phyloP scores from a whole-genome alignment of 2,888 invertebrate species.

The Drosophila picticornis region DNA sequence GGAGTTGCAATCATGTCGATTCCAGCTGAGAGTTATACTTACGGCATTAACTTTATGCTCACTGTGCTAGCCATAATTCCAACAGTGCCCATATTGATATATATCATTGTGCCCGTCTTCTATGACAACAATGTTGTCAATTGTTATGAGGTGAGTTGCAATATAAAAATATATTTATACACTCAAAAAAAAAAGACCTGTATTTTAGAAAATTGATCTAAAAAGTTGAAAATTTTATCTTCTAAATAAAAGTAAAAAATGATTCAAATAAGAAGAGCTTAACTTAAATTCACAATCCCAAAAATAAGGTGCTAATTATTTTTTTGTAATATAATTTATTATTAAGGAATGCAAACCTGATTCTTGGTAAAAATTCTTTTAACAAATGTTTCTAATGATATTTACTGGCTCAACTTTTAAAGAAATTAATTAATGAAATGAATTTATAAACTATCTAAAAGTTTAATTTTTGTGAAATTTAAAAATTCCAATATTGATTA shows the following conservation, averaged over 20 bases:
- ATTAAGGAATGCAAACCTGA: background rate
- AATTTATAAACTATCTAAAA: no score
- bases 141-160: slow-evolving; percentile 85
- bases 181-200: background rate
- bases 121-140: slow-evolving; percentile 86
- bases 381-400: no score
- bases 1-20: slow-evolving; percentile 87
- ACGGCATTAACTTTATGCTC: slow-evolving; percentile 85
- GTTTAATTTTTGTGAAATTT: no score
- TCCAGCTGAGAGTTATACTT: slow-evolving; percentile 86
- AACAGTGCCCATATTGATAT: slow-evolving; percentile 80
- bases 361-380: background rate
- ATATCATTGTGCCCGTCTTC: slow-evolving; percentile 86
- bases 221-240: background rate
- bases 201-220: background rate
- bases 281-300: background rate
- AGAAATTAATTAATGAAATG: no score
- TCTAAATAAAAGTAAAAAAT: background rate
- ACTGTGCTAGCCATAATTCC: slow-evolving; percentile 84
- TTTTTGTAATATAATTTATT: no score
- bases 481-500: no score
- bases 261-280: background rate
- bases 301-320: background rate
- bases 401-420: no score
- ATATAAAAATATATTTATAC: background rate